A percentile compares a stretch with the other conserved stretches of the same genome.
Conservation (phyloP, 2,797 vertebrate genomes). For the Pseudotriccus pelzelni region DNA sequence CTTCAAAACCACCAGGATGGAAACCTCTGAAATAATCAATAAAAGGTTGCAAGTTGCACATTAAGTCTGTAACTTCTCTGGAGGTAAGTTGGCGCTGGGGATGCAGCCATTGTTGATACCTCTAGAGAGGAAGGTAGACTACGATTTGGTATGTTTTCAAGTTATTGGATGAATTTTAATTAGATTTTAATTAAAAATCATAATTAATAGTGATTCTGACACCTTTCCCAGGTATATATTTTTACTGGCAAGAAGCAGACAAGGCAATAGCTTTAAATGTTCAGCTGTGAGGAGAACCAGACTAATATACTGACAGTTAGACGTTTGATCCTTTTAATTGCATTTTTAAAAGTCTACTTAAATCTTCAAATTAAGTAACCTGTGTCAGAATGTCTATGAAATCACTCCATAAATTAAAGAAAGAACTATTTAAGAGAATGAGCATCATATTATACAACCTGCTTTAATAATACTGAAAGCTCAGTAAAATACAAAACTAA, state of each 20-base stretch:
- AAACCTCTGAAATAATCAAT: not conserved
- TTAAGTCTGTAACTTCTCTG: not conserved
- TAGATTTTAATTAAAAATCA: slow-evolving; percentile 32
- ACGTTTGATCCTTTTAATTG: slow-evolving; percentile 31
- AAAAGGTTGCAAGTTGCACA: not conserved
- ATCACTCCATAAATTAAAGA: slow-evolving; percentile 23
- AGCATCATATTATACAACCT: not conserved
- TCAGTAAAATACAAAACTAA: not conserved
- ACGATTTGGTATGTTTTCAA: not conserved
- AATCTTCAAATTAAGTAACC: slow-evolving; percentile 21
- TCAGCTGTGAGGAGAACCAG: slow-evolving; percentile 20
- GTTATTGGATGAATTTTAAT: not conserved
- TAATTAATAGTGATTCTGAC: slow-evolving; percentile 44
- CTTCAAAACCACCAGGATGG: not conserved
- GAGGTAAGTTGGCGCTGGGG: not conserved
- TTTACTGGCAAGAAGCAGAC: not conserved
- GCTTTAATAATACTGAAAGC: not conserved
- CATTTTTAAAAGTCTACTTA: not conserved
- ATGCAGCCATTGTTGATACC: not conserved
- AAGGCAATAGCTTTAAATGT: not conserved
- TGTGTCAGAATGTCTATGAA: not conserved
- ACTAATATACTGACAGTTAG: not conserved
- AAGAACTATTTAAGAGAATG: not conserved
- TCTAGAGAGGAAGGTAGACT: not conserved
- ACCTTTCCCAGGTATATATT: slow-evolving; percentile 20